Conservation (phyloP, 2,888 invertebrate genomes). For the Blera fallax region DNA sequence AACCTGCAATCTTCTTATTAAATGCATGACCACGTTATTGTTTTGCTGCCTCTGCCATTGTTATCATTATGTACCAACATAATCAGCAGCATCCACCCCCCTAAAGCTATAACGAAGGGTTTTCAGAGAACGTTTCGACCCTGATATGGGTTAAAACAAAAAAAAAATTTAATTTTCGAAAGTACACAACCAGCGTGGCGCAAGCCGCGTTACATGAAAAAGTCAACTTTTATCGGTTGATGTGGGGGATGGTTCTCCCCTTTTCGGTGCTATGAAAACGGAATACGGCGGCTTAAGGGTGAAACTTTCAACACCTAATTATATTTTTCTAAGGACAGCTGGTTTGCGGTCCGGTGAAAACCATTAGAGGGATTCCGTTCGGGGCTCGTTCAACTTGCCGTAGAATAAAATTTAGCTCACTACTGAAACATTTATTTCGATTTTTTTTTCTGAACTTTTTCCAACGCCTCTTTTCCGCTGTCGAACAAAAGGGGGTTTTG, state of each 20-base stretch:
- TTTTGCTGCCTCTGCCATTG: neutral
- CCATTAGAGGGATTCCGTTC: neutral
- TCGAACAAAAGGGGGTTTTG: neutral
- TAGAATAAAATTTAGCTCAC: neutral
- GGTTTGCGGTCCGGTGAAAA: neutral
- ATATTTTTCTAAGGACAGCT: conserved; percentile 11
- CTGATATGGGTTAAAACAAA: neutral
- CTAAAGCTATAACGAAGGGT: neutral
- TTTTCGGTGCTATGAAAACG: neutral
- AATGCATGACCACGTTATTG: conserved; percentile 44
- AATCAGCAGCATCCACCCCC: neutral
- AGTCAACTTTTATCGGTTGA: neutral
- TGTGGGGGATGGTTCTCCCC: neutral
- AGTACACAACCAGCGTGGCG: conserved; percentile 8
- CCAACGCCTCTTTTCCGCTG: neutral
- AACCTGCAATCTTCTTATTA: conserved; percentile 40
- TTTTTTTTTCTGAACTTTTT: neutral
- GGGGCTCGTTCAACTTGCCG: neutral
- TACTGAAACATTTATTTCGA: neutral
- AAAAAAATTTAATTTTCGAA: conserved; percentile 14
- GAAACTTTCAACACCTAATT: conserved; percentile 17
- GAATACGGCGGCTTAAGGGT: neutral
- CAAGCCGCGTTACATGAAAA: neutral
- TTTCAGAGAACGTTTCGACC: neutral
- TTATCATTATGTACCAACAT: neutral